A percentile compares a stretch with the other conserved stretches of the same genome.
phyloP scores from a whole-genome alignment of 2,797 vertebrate species.

The Sebastolobus altivelis region DNA sequence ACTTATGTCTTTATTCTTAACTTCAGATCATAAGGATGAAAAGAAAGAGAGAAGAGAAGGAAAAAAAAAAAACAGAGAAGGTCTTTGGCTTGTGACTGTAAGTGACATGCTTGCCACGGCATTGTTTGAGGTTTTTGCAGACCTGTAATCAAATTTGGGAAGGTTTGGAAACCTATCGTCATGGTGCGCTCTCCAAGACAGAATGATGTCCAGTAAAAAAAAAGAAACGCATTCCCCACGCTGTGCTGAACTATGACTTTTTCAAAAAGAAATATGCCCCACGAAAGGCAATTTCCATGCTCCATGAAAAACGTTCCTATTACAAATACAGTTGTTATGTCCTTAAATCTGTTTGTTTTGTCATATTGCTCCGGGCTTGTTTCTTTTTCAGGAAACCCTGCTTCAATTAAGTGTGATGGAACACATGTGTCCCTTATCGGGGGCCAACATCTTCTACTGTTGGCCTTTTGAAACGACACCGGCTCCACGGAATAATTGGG shows the following conservation, averaged over 20 bases:
- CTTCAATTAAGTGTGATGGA: slow-evolving; percentile 84
- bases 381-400: slow-evolving; percentile 80
- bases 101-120: slow-evolving; percentile 78
- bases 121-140: slow-evolving; percentile 87
- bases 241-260: slow-evolving; percentile 36
- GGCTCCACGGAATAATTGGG: slow-evolving; percentile 78
- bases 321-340: slow-evolving; percentile 80
- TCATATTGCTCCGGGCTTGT: slow-evolving; percentile 77
- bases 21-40: slow-evolving; percentile 75
- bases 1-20: slow-evolving; percentile 69
- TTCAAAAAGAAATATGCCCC: slow-evolving; percentile 45
- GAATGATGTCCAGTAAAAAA: slow-evolving; percentile 76
- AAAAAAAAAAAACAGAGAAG: slow-evolving; percentile 56
- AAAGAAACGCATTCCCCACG: slow-evolving; percentile 27
- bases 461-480: slow-evolving; percentile 77
- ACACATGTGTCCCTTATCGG: slow-evolving; percentile 83
- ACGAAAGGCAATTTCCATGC: slow-evolving; percentile 59
- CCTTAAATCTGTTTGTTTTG: slow-evolving; percentile 84
- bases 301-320: slow-evolving; percentile 70
- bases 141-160: slow-evolving; percentile 85
- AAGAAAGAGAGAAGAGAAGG: slow-evolving; percentile 48
- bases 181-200: slow-evolving; percentile 78
- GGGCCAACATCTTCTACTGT: slow-evolving; percentile 79
- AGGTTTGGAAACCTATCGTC: slow-evolving; percentile 78
- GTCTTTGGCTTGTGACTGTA: slow-evolving; percentile 71